Conservation (phyloP, 2,113 vertebrate species). For the Pterocles burchelli region DNA sequence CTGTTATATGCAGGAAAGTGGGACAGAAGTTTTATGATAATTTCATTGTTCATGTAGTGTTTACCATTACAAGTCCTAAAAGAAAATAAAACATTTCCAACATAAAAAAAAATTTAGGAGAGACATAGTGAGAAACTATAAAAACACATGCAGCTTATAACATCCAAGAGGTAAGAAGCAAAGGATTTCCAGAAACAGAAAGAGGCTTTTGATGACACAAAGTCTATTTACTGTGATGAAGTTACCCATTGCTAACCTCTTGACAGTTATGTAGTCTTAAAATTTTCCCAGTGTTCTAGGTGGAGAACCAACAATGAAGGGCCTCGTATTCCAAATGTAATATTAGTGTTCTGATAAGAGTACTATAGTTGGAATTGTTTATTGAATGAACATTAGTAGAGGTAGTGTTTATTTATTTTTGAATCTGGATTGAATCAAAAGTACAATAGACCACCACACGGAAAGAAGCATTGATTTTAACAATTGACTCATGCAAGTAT, state of each 20-base stretch:
- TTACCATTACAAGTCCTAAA: neutral
- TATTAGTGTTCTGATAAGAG: neutral
- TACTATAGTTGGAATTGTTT: neutral
- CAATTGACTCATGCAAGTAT: neutral
- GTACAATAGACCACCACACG: neutral
- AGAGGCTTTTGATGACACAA: neutral
- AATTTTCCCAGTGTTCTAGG: neutral
- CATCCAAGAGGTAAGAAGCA: neutral
- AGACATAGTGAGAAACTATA: neutral
- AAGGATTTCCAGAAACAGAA: neutral
- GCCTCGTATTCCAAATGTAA: neutral
- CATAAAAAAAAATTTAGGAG: neutral
- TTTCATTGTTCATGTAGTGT: neutral
- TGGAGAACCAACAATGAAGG: neutral
- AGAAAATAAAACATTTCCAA: neutral
- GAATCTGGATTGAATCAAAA: conserved; percentile 30
- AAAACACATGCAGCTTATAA: neutral
- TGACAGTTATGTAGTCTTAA: neutral
- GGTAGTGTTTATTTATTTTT: neutral
- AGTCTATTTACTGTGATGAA: neutral
- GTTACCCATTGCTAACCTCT: neutral
- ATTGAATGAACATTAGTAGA: neutral
- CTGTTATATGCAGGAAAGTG: neutral
- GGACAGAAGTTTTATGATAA: neutral
- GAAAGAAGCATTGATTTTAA: conserved; percentile 40